Conservation (phyloP, 2,888 invertebrate species). For the Noctua janthe region DNA sequence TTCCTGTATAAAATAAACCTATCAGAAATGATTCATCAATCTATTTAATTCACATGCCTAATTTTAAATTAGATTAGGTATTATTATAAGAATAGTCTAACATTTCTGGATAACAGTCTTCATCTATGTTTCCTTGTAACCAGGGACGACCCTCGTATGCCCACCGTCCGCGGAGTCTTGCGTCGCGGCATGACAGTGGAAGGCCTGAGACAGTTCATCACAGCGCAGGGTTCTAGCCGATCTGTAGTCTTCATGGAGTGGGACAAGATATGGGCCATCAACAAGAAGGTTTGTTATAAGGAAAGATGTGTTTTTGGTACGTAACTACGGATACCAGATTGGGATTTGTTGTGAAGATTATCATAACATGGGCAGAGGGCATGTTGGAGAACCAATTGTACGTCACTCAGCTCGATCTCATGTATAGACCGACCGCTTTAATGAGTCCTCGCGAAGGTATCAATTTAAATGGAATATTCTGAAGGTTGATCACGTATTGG, state of each 20-base stretch:
- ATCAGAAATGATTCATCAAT: not conserved
- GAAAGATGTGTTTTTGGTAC: not conserved
- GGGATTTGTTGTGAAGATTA: not conserved
- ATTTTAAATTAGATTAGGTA: no score
- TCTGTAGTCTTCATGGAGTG: slow-evolving; percentile 99
- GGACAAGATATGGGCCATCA: slow-evolving; percentile 99
- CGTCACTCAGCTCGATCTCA: not conserved
- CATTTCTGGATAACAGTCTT: not conserved
- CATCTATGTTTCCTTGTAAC: not conserved
- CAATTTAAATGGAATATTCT: no score
- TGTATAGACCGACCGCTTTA: no score
- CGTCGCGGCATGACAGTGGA: slow-evolving; percentile 99
- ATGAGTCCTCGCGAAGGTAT: no score
- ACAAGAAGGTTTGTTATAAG: slow-evolving; percentile 95
- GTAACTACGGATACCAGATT: not conserved
- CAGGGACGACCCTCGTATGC: slow-evolving; percentile 99
- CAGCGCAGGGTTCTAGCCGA: slow-evolving; percentile 99
- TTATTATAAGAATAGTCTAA: not conserved
- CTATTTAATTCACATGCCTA: not conserved
- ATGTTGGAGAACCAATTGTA: not conserved
- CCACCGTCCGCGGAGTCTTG: slow-evolving; percentile 98
- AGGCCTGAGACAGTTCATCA: slow-evolving; percentile 98
- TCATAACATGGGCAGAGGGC: not conserved
- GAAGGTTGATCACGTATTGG: no score
- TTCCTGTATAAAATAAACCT: no score